Conservation (phyloP, 2,113 vertebrate genomes). For the Ondatra zibethicus region DNA sequence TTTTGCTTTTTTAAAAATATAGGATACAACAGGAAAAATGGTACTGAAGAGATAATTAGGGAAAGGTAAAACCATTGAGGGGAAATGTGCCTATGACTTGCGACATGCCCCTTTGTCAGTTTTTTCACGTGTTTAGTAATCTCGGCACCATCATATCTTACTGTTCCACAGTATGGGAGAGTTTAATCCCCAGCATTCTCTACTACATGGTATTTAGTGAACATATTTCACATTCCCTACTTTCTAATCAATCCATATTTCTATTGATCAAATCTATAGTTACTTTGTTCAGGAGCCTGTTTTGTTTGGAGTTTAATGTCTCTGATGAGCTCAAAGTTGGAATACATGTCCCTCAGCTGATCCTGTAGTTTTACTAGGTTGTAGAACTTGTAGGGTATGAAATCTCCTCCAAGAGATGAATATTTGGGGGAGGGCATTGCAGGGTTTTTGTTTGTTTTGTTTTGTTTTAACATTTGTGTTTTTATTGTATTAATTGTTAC, state of each 20-base stretch:
- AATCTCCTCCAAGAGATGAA: background rate
- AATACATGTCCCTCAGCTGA: background rate
- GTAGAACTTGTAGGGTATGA: background rate
- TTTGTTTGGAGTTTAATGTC: no score
- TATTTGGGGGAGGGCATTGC: background rate
- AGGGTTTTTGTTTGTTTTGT: background rate
- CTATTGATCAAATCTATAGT: background rate
- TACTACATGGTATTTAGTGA: background rate
- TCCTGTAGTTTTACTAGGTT: background rate
- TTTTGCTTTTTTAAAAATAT: no score
- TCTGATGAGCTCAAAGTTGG: no score
- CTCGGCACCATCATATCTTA: background rate
- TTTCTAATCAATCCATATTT: background rate
- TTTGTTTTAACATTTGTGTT: background rate
- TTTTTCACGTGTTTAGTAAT: background rate
- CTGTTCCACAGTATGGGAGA: background rate
- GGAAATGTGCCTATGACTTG: no score
- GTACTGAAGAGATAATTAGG: rapidly evolving
- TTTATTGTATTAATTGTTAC: background rate
- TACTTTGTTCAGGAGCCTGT: no score
- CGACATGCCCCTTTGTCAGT: background rate
- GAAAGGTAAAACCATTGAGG: rapidly evolving
- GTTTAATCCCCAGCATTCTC: background rate
- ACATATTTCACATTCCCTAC: rapidly evolving
- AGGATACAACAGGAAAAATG: background rate